Conservation (phyloP, 2,888 invertebrate genomes). For the Polymixis lichenea region DNA sequence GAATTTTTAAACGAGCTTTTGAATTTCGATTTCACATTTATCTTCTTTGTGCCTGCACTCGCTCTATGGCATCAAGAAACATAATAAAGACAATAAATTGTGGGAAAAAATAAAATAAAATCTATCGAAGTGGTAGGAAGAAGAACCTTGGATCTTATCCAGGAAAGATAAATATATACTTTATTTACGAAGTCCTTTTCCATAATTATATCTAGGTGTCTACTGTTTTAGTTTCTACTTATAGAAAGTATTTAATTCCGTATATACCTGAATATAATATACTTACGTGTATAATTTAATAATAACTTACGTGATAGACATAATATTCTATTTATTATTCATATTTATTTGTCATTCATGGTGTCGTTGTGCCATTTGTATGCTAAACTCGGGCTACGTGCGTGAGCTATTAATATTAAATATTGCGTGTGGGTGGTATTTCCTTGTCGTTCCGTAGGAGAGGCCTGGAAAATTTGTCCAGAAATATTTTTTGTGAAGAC, state of each 20-base stretch:
- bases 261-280: neutral
- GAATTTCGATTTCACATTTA: neutral
- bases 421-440: slow-evolving; percentile 28
- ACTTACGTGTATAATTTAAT: neutral
- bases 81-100: neutral
- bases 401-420: neutral
- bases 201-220: neutral
- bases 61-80: neutral
- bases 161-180: neutral
- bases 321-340: slow-evolving; percentile 22
- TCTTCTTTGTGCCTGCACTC: neutral
- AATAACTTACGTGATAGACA: neutral
- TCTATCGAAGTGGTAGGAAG: neutral
- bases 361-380: slow-evolving; percentile 21
- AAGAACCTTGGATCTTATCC: no score
- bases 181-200: neutral
- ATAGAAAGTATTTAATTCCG: neutral
- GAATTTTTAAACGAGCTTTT: neutral
- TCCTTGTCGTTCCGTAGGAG: neutral
- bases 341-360: slow-evolving; percentile 30
- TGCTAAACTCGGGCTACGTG: slow-evolving; percentile 21
- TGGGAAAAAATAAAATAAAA: neutral
- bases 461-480: neutral
- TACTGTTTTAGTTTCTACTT: neutral
- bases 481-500: neutral